Evolutionary conservation across 2,888 invertebrate species (phyloP), one percentile per base, ranked within the genome.

Genomic region (Lepetodrilus schrolli): DNA sequence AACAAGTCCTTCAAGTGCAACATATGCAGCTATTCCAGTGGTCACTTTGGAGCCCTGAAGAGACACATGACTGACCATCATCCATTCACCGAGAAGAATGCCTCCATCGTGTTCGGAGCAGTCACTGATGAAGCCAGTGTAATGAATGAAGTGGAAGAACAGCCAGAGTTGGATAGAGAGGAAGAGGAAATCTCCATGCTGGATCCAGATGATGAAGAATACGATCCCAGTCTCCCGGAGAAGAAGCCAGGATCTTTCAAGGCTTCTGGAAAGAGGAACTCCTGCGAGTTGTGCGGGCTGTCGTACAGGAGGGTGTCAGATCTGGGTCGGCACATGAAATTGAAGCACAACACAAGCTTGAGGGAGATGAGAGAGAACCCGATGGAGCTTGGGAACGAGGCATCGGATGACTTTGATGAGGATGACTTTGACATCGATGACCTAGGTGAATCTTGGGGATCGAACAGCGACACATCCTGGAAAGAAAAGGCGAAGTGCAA

Each of bases 271-370:
- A 38, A 36, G 36, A 17, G 70, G 68, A 66, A 47, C 49, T 66
- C 79, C 4, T 84, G 83, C 75, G 80, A 81, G 49, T 70, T 81
- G 4, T 84, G 86, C 76, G 80, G 82, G 23, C 76, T 83, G 20
- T 82, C 84, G 34, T 89, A 88, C 78, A 86, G 84, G 68, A 75
- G 88, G n/a, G 82, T 86, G 0, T 85, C 87, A 5, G 89, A 90
- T 74, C 78, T 90, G 49, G 88, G 88, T 66, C 78, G 88, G 3
- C 90, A 90, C 78, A 85, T 89, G 85, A 88, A 87, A 72, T 77
- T 84, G 20, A 89, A 88, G 58, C 90, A 90, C 74, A 85, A 84
- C 34, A 78, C 83, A 30, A 78, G 82, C 23, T 75, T 87, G 70
- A 79, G 82, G 48, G 86, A 87, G 36, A 76, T 75, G 68, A 75